Percentiles rank a stretch among this genome's conserved stretches.
phyloP scores from a whole-genome alignment of 2,797 vertebrate species.

The Megalops cyprinoides region DNA sequence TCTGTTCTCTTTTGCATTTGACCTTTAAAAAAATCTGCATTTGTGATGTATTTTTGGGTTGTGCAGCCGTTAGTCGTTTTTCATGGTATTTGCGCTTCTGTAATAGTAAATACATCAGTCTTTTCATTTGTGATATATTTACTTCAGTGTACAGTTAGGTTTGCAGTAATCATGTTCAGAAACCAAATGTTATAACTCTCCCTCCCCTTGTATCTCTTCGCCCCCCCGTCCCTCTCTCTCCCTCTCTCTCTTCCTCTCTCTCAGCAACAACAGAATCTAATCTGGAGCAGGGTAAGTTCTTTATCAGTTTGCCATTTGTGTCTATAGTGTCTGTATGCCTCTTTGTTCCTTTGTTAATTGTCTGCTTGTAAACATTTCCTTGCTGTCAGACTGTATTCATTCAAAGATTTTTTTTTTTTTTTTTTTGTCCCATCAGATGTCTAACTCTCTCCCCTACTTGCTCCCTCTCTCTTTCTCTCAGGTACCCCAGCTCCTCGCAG shows the following conservation, averaged over 20 bases:
- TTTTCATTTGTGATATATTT: constrained; percentile 69
- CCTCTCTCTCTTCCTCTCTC: constrained; percentile 37
- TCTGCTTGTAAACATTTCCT: constrained; percentile 5
- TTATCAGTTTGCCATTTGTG: neutral
- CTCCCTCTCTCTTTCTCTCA: constrained; percentile 35
- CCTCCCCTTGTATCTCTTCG: constrained; percentile 34
- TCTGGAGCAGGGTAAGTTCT: constrained; percentile 66
- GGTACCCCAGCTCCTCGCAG: constrained; percentile 44
- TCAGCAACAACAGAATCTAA: constrained; percentile 63
- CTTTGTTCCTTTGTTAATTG: neutral
- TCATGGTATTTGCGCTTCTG: constrained; percentile 72
- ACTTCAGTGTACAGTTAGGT: constrained; percentile 48
- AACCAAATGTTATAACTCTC: constrained; percentile 38
- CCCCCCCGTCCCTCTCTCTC: constrained; percentile 36
- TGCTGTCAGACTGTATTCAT: constrained; percentile 9
- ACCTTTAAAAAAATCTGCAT: constrained; percentile 81
- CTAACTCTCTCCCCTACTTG: neutral
- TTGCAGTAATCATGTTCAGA: constrained; percentile 48
- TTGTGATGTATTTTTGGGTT: constrained; percentile 75
- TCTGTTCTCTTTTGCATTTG: constrained; percentile 43
- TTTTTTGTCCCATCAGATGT: neutral
- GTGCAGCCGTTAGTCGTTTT: constrained; percentile 73
- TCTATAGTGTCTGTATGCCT: neutral
- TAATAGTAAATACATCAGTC: constrained; percentile 72
- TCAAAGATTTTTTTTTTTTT: constrained; percentile 23